Base-by-base conservation (phyloP, 2,113 vertebrate species). In the Perca fluviatilis region DNA sequence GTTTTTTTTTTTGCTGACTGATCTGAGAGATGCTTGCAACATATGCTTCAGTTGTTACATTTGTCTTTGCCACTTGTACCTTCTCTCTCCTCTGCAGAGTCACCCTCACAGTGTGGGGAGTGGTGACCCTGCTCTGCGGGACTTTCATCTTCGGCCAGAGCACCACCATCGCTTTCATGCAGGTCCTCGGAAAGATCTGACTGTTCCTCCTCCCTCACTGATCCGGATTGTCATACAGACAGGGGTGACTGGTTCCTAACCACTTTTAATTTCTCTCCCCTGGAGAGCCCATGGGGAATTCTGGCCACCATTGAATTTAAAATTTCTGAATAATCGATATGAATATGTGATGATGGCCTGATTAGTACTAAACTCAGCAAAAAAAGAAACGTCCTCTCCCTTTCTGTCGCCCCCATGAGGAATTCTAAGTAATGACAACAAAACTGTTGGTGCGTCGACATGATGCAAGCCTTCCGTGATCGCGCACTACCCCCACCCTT, bases 71-170 rank as follows among this genome's bases (percentile, higher is more conserved):
- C 25, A 6, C 51, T 21, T 18, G 5, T 36, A 12, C 40, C 50
- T 14, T 67, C 4, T 79, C 43, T 69, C 4, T 79, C 43, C 46
- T 67, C 57, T 74, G 68, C 91, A 98, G 98, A 92, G 95, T 94
- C 16, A 79, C 90, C 66, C 85, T 99, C 89, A 92, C 95, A 0
- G 15, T 71, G 21, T 99, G 98, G 98, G 98, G 97, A 0, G 91
- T 92, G 6, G 78, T 97, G 81, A 97, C 96, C 0, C 88, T 98
- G 65, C 91, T 98, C 18, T 93, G 96, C 0, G 98, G 98, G 1
- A 89, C 96, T 27, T 99, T 98, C 71, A 96, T 99, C 85, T 99
- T 99, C 0, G 98, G 98, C n/a, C 98, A 99, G 93, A 98, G 98
- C 75, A 98, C 96, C 9, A 95, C 95, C 47, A 91, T 93, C 0